Base-by-base conservation (phyloP, 2,113 vertebrate genomes). In the Trachemys scripta region DNA sequence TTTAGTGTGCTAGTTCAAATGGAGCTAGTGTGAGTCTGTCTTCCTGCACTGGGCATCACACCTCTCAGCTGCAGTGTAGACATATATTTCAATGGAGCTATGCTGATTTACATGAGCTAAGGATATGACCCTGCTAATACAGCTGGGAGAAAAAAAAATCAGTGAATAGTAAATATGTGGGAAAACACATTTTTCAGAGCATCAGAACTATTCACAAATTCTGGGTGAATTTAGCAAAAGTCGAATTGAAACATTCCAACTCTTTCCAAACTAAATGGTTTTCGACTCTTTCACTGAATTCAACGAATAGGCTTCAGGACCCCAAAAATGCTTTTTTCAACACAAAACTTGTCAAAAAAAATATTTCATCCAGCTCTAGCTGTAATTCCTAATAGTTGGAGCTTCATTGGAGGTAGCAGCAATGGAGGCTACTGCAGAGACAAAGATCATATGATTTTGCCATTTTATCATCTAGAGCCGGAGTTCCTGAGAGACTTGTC, bases 101-200 rank as follows among this genome's bases (percentile, higher is more conserved):
- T 14, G 1, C 0, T 20, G 79, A 14, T 7, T 3, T 79, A 24
- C 2, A 49, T 16, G 0, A 0, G 17, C 5, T 42, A 38, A 65
- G 3, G 13, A 35, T 38, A 38, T 22, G 65, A 19, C 65, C 65
- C n/a, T 38, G 65, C 22, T 4, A 69, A 19, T 19, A 5, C 65
- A 38, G n/a, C 57, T 59, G 27, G 25, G 25, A 25, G 27, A 13
- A 11, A 27, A 13, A 13, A 24, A 59, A 29, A 6, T 59, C 57
- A 59, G 57, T 59, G 57, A 59, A 59, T 29, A 59, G 27, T 59
- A 13, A 29, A 59, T 59, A 59, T 59, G 57, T 59, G 57, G 57
- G 57, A 5, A 31, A 59, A 59, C 1, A 27, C 25, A 29, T 59
- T 29, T 59, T 59, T 59, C 57, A 59, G 57, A 59, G 27, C 57